phyloP scores from a whole-genome alignment of 2,113 vertebrate species.

The Lutjanus erythropterus region DNA sequence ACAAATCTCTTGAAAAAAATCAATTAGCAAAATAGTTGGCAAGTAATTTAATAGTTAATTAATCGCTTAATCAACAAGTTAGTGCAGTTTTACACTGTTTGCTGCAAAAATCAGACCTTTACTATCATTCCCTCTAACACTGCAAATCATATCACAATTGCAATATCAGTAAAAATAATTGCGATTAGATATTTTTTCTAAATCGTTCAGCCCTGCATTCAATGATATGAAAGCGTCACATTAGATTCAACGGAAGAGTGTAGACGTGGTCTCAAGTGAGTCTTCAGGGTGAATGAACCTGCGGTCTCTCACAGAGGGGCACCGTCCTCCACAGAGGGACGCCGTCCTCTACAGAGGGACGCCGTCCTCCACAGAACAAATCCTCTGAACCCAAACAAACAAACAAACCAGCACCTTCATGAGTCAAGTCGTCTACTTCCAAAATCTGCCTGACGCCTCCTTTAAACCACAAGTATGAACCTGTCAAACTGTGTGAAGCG shows the following conservation, averaged over 20 bases:
- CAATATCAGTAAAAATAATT: too few species aligned
- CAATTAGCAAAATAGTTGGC: too few species aligned
- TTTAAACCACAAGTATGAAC: conserved; percentile 11
- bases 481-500: neutral
- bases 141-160: too few species aligned
- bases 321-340: too few species aligned
- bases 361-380: neutral
- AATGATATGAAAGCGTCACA: neutral
- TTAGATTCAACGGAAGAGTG: neutral
- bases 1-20: too few species aligned
- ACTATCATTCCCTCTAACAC: too few species aligned
- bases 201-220: neutral
- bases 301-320: conserved; percentile 19
- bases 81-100: too few species aligned
- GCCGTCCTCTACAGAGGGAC: conserved; percentile 18
- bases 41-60: too few species aligned
- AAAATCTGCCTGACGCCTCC: neutral
- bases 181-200: too few species aligned
- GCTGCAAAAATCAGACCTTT: too few species aligned
- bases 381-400: neutral
- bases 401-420: neutral
- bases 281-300: conserved; percentile 69
- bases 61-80: too few species aligned
- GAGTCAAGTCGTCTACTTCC: neutral
- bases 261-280: neutral